Base-by-base conservation (phyloP, 1,140 invertebrate genomes). In the Pseudobourletiella spinata region DNA sequence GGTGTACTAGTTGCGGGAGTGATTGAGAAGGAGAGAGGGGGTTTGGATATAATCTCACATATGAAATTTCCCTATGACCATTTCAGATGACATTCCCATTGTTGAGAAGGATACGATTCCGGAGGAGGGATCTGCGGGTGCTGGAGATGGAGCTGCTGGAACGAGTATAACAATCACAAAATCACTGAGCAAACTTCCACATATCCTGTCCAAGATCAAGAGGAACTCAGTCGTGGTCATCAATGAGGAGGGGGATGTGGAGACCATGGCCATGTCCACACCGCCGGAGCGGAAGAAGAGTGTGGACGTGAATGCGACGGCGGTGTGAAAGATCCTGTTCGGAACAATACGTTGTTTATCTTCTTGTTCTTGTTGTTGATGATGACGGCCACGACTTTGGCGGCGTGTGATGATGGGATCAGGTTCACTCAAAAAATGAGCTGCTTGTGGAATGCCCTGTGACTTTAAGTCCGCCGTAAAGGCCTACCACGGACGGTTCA, bases 71-170 rank as follows among this genome's bases (percentile, higher is more conserved):
- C n/a, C n/a, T n/a, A n/a, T n/a, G n/a, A n/a, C n/a, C n/a, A n/a
- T n/a, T n/a, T n/a, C 20, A 69, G 67, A 69, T 54, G 67, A 69
- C 48, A 69, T 69, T 62, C 67, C 67, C n/a, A 69, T 69, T 28
- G 62, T 69, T 59, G 61, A 64, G 39, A 25, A 61, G 22, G 66
- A 68, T 14, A 28, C 46, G 3, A 63, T 44, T 25, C n/a, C 56
- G 1, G 25, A 24, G 3, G 58, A 61, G 25, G 65, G 59, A 16
- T 26, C 20, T 11, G 28, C 29, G 20, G 57, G 14, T 1, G 24
- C 20, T 26, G 39, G 30, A 3, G 59, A 66, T 20, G 61, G 51
- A 11, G 30, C 55, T n/a, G 48, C 42, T 39, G 52, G 51, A 26
- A 43, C 32, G n/a, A 28, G 29, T 39, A 32, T 58, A 25, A 39